Evolutionary conservation across 2,888 invertebrate species (phyloP).

Genomic region (Epistrophe grossulariae): DNA sequence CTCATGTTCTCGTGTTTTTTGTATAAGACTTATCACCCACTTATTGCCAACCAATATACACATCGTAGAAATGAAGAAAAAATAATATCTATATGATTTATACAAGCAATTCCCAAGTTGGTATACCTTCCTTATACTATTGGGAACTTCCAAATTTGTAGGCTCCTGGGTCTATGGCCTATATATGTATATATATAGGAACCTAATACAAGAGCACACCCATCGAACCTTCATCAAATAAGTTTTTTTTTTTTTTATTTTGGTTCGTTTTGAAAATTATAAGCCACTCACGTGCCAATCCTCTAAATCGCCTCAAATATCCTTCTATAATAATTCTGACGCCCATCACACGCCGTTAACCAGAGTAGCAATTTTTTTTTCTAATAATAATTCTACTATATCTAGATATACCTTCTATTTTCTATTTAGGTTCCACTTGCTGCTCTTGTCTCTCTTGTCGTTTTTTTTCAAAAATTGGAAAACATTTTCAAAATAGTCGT

Average conservation of each 20-base stretch:
- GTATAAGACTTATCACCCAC: slow-evolving; percentile 67
- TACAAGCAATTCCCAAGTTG: slow-evolving; percentile 45
- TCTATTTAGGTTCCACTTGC: slow-evolving; percentile 1
- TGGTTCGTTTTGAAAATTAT: slow-evolving; percentile 41
- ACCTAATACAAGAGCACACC: not conserved
- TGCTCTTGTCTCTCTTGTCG: slow-evolving; percentile 15
- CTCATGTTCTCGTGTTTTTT: slow-evolving; percentile 18
- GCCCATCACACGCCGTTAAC: slow-evolving; percentile 69
- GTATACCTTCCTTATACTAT: not conserved
- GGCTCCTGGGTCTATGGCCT: not conserved
- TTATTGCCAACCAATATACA: slow-evolving; percentile 66
- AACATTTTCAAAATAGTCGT: slow-evolving; percentile 61
- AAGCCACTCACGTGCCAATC: slow-evolving; percentile 70
- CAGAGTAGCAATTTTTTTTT: slow-evolving; percentile 46
- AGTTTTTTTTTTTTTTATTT: slow-evolving; percentile 17
- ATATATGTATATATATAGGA: too few species aligned
- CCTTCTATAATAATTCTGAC: slow-evolving; percentile 50
- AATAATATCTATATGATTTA: slow-evolving; percentile 62
- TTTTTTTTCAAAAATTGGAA: slow-evolving; percentile 47
- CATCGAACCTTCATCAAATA: slow-evolving; percentile 71
- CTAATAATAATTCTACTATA: not conserved
- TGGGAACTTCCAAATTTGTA: slow-evolving; percentile 35
- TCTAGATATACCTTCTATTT: not conserved
- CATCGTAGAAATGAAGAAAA: slow-evolving; percentile 9
- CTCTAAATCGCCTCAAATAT: slow-evolving; percentile 43